phyloP scores from a whole-genome alignment of 2,113 vertebrate genomes.

The human (Homo sapiens) region DNA sequence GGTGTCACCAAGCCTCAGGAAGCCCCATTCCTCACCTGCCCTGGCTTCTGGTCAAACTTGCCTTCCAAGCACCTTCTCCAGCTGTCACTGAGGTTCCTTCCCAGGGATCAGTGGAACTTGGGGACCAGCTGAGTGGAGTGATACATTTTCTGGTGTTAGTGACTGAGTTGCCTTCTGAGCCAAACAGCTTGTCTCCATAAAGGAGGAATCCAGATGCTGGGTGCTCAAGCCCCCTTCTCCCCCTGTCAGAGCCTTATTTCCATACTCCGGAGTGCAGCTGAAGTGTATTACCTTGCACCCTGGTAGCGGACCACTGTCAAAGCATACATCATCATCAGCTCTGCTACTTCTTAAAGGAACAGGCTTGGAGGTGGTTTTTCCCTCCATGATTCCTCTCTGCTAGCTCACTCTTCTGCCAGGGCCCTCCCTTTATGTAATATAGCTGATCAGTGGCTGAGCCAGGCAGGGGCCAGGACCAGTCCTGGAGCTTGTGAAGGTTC shows the following conservation, averaged over 20 bases:
- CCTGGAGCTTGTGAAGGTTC: no score
- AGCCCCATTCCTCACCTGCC: constrained; percentile 50
- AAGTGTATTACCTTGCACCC: no score
- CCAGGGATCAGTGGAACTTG: constrained; percentile 21
- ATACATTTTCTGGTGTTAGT: constrained; percentile 63
- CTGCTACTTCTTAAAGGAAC: no score
- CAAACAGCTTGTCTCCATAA: constrained; percentile 67
- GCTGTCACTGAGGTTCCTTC: constrained; percentile 49
- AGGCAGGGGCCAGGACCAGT: no score
- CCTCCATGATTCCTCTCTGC: no score
- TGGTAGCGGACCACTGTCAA: no score
- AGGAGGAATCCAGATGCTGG: constrained; percentile 50
- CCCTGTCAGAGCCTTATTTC: constrained; percentile 53
- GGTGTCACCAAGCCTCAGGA: not conserved
- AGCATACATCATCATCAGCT: no score
- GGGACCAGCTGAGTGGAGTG: constrained; percentile 11
- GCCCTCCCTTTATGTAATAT: no score
- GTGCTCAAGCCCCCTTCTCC: constrained; percentile 32
- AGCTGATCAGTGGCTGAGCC: no score
- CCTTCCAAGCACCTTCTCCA: constrained; percentile 12
- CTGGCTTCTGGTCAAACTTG: constrained; percentile 34
- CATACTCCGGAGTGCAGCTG: no score
- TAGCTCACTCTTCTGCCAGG: no score
- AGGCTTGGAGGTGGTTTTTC: no score
- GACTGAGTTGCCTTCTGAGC: constrained; percentile 54